Conservation (phyloP, 2,113 vertebrate genomes). For the Dipodomys spectabilis region DNA sequence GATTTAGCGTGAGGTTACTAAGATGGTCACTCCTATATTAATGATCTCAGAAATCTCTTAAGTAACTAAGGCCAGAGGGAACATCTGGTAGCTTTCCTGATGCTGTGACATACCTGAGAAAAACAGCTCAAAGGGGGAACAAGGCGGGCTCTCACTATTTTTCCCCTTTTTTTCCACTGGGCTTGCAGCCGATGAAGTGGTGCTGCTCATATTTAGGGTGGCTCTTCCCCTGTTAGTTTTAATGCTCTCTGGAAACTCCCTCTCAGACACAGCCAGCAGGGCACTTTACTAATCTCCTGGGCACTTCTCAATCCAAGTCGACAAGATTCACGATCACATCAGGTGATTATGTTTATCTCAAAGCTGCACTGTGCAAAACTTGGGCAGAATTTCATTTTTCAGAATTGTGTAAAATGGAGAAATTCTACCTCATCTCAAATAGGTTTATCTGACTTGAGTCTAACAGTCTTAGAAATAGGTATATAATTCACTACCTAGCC, state of each 20-base stretch:
- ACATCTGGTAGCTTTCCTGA: background rate
- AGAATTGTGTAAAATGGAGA: background rate
- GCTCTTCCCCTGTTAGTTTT: background rate
- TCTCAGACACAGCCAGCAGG: background rate
- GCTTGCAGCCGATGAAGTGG: background rate
- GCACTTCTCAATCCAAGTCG: background rate
- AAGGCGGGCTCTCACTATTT: too few species aligned
- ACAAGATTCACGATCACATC: background rate
- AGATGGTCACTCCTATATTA: background rate
- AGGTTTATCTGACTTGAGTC: background rate
- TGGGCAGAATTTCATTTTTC: too few species aligned
- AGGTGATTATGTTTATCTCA: background rate
- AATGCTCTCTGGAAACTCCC: background rate
- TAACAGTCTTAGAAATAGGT: background rate
- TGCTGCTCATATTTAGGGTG: background rate
- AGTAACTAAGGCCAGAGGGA: slow-evolving; percentile 6
- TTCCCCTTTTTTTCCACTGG: background rate
- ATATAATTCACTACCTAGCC: background rate
- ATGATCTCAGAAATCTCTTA: slow-evolving; percentile 23
- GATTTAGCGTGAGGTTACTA: slow-evolving; percentile 13
- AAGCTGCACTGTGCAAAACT: background rate
- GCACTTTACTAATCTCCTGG: background rate
- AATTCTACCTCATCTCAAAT: slow-evolving; percentile 47
- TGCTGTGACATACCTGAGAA: background rate
- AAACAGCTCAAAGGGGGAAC: background rate